Conservation (phyloP, 2,888 invertebrate genomes). For the Laothoe populi region DNA sequence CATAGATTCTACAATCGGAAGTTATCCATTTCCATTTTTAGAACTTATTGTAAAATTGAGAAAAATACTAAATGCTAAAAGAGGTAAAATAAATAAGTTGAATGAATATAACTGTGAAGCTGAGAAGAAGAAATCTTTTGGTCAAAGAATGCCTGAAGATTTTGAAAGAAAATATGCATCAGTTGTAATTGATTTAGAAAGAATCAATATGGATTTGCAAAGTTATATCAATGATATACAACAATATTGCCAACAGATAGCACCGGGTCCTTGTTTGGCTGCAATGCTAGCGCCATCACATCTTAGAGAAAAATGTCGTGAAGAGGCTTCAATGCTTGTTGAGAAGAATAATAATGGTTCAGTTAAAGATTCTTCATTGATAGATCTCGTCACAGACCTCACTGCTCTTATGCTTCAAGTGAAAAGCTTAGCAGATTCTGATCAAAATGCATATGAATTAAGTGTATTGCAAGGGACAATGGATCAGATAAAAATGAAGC, state of each 20-base stretch:
- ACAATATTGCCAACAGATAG: slow-evolving; percentile 92
- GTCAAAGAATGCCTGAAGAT: slow-evolving; percentile 91
- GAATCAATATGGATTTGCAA: slow-evolving; percentile 94
- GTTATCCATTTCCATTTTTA: slow-evolving; percentile 93
- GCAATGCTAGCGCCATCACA: slow-evolving; percentile 96
- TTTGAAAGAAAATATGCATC: slow-evolving; percentile 96
- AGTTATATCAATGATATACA: slow-evolving; percentile 94
- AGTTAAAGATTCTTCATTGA: slow-evolving; percentile 86
- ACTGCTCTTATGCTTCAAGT: slow-evolving; percentile 96
- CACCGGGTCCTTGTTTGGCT: slow-evolving; percentile 93
- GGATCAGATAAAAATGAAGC: slow-evolving; percentile 92
- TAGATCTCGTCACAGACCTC: slow-evolving; percentile 93
- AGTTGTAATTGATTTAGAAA: slow-evolving; percentile 94
- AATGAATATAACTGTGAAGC: slow-evolving; percentile 96
- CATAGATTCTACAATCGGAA: slow-evolving; percentile 86
- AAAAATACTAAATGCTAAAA: slow-evolving; percentile 93
- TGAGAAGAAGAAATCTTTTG: slow-evolving; percentile 93
- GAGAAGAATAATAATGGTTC: slow-evolving; percentile 87
- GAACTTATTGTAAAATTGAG: slow-evolving; percentile 94
- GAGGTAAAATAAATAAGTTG: slow-evolving; percentile 90
- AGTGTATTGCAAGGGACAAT: slow-evolving; percentile 96
- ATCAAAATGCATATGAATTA: slow-evolving; percentile 95
- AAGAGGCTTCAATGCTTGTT: slow-evolving; percentile 93
- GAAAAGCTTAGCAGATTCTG: slow-evolving; percentile 90
- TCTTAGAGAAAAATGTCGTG: slow-evolving; percentile 93